Evolutionary conservation across 2,113 vertebrate genomes (phyloP), one percentile per base, ranked within the genome.

Genomic region (Pycnonotus jocosus): DNA sequence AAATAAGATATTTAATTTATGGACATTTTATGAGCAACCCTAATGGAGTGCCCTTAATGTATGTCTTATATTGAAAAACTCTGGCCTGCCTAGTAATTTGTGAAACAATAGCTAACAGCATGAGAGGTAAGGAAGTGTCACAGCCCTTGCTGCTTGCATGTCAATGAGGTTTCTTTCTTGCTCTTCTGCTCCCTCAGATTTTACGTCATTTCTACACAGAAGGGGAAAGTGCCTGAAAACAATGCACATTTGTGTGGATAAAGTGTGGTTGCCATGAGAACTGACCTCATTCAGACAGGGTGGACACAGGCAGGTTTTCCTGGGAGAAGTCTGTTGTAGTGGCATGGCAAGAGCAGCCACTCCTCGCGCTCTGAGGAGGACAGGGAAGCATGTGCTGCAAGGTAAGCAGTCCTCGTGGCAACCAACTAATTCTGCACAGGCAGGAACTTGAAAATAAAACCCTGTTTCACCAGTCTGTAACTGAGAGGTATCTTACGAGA

Each of bases 201-300:
- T 93, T 85, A 78, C 85, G 64, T 62, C 85, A 78, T 77, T 84
- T 82, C 87, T 78, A 18, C 27, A 64, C 19, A 68, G 66, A 83
- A 80, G 14, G 51, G 53, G 31, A 69, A 90, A 84, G 22, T 15
- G 53, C 44, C 51, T 48, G 45, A 31, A 92, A 92, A 89, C 61
- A 81, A 87, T 69, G 33, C 18, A 38, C 84, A 74, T 90, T 92
- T 85, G 65, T 81, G 69, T 2, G 8, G 86, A 9, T 37, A 19
- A 84, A 87, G 23, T 21, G 57, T 56, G 57, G 92, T 93, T 97
- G 89, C 88, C 77, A 76, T 88, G 93, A 96, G 92, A 90, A 92
- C 82, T 60, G 81, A 62, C 53, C 72, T 92, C 64, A 51, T 44
- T 82, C 87, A 66, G 80, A 47, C 47, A 76, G 64, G 2, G 0